Percentiles rank a stretch among this genome's conserved stretches.
phyloP scores from a whole-genome alignment of 2,113 vertebrate genomes.

The Amblyornis subalaris region DNA sequence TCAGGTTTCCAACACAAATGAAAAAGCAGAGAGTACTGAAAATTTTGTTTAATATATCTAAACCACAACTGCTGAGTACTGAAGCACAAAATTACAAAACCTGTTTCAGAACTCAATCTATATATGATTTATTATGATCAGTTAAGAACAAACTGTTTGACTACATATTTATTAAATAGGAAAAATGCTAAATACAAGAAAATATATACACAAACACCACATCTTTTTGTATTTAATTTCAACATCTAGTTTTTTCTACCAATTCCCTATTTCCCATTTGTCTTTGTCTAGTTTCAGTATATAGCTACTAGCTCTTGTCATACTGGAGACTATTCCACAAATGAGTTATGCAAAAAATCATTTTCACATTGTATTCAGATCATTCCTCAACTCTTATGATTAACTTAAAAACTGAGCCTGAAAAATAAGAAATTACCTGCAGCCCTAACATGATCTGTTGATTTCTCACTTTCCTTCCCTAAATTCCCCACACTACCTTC shows the following conservation, averaged over 20 bases:
- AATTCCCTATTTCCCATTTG: background rate
- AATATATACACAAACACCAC: background rate
- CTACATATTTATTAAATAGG: background rate
- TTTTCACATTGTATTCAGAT: background rate
- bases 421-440: background rate
- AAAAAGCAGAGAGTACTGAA: background rate
- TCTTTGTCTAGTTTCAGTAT: background rate
- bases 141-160: background rate
- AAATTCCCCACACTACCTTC: background rate
- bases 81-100: background rate
- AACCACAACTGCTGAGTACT: background rate
- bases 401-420: background rate
- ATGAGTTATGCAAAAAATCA: background rate
- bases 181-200: background rate
- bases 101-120: background rate
- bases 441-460: background rate
- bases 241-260: background rate
- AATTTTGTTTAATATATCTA: background rate
- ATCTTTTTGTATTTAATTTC: background rate
- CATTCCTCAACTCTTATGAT: background rate
- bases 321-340: background rate
- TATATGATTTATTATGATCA: background rate
- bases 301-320: background rate
- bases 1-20: background rate
- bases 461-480: background rate